Evolutionary conservation across 2,888 invertebrate genomes (phyloP).

Genomic region (Rosalia funebris): DNA sequence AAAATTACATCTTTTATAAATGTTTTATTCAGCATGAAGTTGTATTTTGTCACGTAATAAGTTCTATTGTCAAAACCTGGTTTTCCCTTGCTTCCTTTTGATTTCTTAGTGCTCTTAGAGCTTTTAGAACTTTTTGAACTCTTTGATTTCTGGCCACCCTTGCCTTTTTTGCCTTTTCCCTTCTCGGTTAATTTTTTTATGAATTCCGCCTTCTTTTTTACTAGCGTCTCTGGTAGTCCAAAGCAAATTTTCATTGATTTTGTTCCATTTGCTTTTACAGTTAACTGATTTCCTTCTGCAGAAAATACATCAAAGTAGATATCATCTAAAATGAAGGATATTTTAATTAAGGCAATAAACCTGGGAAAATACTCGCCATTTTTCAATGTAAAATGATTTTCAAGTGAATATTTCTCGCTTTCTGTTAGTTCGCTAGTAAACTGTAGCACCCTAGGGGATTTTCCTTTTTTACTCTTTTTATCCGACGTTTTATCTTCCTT

Average conservation of each 20-base stretch:
- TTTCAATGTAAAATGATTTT: slow-evolving; percentile 23
- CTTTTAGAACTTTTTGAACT: neutral
- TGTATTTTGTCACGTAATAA: slow-evolving; percentile 43
- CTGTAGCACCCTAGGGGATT: slow-evolving; percentile 8
- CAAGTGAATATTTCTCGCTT: slow-evolving; percentile 29
- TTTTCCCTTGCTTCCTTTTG: slow-evolving; percentile 18
- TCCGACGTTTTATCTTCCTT: slow-evolving; percentile 23
- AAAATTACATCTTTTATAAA: slow-evolving; percentile 43
- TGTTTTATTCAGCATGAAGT: slow-evolving; percentile 35
- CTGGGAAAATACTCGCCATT: slow-evolving; percentile 24
- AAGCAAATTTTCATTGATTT: slow-evolving; percentile 37
- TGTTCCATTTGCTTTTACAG: slow-evolving; percentile 29
- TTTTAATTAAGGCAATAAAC: too few species aligned
- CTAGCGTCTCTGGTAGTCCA: slow-evolving; percentile 36
- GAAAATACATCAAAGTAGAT: slow-evolving; percentile 37
- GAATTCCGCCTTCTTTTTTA: slow-evolving; percentile 26
- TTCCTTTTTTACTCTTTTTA: slow-evolving; percentile 11
- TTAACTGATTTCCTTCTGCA: slow-evolving; percentile 24
- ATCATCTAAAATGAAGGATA: slow-evolving; percentile 31
- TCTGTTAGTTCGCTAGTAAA: slow-evolving; percentile 35
- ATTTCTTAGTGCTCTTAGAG: slow-evolving; percentile 3
- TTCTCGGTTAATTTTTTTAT: slow-evolving; percentile 25
- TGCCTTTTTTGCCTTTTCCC: slow-evolving; percentile 22
- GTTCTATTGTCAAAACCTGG: slow-evolving; percentile 28
- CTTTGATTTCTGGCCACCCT: slow-evolving; percentile 16